Percentiles rank a stretch among this genome's conserved stretches.
Conservation (phyloP, 2,888 invertebrate species). For the Drosophila neotestacea region DNA sequence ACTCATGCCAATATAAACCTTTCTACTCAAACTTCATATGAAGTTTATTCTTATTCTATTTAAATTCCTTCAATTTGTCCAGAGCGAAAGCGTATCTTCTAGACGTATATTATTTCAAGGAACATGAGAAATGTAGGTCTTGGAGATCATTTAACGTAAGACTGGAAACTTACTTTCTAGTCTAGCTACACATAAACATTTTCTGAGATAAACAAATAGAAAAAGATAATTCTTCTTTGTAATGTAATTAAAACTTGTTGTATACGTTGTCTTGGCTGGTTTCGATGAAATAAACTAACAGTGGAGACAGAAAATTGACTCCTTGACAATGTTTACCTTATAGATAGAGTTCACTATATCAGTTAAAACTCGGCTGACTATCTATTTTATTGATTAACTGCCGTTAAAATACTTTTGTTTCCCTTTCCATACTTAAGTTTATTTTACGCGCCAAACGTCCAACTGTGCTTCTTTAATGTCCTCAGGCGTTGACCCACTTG, state of each 20-base stretch:
- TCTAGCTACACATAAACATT: not conserved
- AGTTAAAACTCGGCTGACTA: not conserved
- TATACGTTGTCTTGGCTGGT: too few relatives aligned
- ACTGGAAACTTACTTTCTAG: not conserved
- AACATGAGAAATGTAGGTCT: not conserved
- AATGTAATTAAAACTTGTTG: not conserved
- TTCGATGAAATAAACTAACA: too few relatives aligned
- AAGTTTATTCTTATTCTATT: not conserved
- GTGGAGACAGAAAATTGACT: not conserved
- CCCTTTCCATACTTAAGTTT: not conserved
- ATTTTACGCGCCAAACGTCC: constrained; percentile 59
- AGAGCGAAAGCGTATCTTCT: not conserved
- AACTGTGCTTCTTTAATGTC: constrained; percentile 50
- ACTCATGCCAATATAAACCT: too few relatives aligned
- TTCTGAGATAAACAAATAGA: not conserved
- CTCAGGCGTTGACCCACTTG: constrained; percentile 43
- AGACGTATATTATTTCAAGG: not conserved
- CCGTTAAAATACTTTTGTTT: not conserved
- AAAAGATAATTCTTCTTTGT: too few relatives aligned
- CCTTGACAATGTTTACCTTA: not conserved
- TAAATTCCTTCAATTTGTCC: not conserved
- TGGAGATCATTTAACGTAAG: not conserved
- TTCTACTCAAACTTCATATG: too few relatives aligned
- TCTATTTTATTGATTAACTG: not conserved
- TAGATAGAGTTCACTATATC: not conserved